Evolutionary conservation across 2,113 vertebrate genomes (phyloP).

Genomic region (Rhabdornis inornatus): DNA sequence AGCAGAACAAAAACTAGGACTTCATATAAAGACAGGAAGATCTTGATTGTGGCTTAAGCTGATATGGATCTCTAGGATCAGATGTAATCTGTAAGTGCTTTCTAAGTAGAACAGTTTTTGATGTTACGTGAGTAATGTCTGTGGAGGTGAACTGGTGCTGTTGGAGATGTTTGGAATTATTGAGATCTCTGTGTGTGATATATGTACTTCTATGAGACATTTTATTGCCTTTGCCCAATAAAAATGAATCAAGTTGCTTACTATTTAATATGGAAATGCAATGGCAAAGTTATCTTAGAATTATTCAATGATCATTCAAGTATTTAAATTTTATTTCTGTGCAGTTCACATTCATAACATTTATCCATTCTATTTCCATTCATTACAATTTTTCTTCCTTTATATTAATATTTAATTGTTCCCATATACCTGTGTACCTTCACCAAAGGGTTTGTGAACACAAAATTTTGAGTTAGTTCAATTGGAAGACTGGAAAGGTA

Average conservation of each 20-base stretch:
- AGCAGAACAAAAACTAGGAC: not conserved
- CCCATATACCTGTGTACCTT: not conserved
- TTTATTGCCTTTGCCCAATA: not conserved
- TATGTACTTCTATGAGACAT: not conserved
- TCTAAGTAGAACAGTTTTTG: not conserved
- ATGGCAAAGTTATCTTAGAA: not conserved
- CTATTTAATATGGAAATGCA: not conserved
- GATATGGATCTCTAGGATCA: not conserved
- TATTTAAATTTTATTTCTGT: not conserved
- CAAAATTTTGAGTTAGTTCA: not conserved
- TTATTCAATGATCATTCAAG: not conserved
- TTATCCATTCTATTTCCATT: not conserved
- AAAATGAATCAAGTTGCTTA: not conserved
- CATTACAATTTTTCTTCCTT: not conserved
- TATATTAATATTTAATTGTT: not conserved
- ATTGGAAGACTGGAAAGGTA: not conserved
- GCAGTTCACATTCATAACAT: not conserved
- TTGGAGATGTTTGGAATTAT: not conserved
- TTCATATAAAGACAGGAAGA: not conserved
- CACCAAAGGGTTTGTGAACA: not conserved
- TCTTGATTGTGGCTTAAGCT: not conserved
- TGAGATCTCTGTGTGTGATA: not conserved
- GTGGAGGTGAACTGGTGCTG: not conserved
- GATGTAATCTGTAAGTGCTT: not conserved
- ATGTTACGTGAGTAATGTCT: not conserved